Base-by-base conservation (phyloP, 2,888 invertebrate genomes). In the Pammene fasciana region DNA sequence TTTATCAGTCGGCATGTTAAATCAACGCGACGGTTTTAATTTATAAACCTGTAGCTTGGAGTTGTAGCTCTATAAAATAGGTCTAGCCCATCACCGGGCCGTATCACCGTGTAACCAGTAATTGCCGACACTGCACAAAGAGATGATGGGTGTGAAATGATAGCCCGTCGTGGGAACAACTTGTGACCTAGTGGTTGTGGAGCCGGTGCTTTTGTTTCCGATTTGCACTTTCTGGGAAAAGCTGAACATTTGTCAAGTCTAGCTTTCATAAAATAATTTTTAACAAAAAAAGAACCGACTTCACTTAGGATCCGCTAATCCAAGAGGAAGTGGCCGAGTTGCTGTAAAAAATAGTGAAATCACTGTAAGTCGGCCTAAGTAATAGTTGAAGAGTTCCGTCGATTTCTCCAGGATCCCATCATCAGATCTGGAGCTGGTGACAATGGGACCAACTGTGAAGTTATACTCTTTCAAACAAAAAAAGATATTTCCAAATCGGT, bases 111-210 rank as follows among this genome's bases (percentile, higher is more conserved):
- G 64, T 65, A 61, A 41, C 48, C 46, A 46, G 14, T 48, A 43
- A 45, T 65, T 61, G 60, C 10, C 61, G 45, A 43, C 46, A 11
- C 11, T 56, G 50, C 56, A 68, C 57, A 68, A 68, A 59, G 45
- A 46, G 65, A 68, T 68, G 52, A 65, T 65, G 57, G 64, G 64
- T 68, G 54, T 54, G 54, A 64, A 64, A 55, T 55, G 14, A 45
- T 64, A 64, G 52, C 52, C 16, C 50, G 52, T 36, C 43, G 65
- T 70, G 70, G 70, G 65, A 70, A 59, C 52, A 52, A 65, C 65
- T 54, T 65, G 65, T 54, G 70, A 65, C 70, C 70, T 54, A 70
- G 60, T 70, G 70, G 45, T 65, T 10, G 26, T 45, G 46, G 54
- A 34, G 54, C 8, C 45, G 14, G 38, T 46, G 60, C 59, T 65